Evolutionary conservation across 2,113 vertebrate species (phyloP), one percentile per base, ranked within the genome.

Genomic region (Dolichotis patagonum): DNA sequence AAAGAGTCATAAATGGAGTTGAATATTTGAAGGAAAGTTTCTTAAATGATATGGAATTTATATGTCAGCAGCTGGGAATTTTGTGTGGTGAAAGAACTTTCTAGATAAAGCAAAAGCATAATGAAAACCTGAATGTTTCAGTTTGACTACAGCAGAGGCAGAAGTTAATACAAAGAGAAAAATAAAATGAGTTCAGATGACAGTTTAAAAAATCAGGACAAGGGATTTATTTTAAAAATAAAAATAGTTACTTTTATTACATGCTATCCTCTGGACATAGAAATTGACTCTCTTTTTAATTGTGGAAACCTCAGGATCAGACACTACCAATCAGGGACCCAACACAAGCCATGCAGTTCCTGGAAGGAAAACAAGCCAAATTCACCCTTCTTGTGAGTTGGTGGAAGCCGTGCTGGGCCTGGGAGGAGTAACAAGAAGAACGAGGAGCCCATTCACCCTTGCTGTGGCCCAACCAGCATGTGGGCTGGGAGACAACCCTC

Each of bases 181-280:
- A 69, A 81, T 85, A 35, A 71, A 71, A 38, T 88, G 35, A 77
- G 11, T 46, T 92, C 46, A 85, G 62, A 62, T 87, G 56, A 28
- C 89, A 32, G 30, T 78, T 67, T 73, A n/a, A 67, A 93, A 95
- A 86, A 69, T 91, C 43, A 88, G 58, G 41, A 32, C 84, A 80
- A 10, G 11, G 77, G 20, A 7, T 65, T 84, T 62, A 84, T 77
- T 95, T 91, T 38, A 52, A 85, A 85, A 90, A 85, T 52, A 93
- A 90, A 88, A 80, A 71, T 35, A 92, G 20, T 3, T 35, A 67
- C 49, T 81, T 65, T 96, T 22, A 38, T 46, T 87, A 7, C 41
- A n/a, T 65, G 30, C 38, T 24, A 83, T 80, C 32, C 24, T 65
- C 54, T 88, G 52, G 77, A 82, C 65, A 30, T 80, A 91, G 63